Evolutionary conservation across 2,113 vertebrate species (phyloP), one percentile per base, ranked within the genome.

Genomic region (Pangasianodon hypophthalmus): DNA sequence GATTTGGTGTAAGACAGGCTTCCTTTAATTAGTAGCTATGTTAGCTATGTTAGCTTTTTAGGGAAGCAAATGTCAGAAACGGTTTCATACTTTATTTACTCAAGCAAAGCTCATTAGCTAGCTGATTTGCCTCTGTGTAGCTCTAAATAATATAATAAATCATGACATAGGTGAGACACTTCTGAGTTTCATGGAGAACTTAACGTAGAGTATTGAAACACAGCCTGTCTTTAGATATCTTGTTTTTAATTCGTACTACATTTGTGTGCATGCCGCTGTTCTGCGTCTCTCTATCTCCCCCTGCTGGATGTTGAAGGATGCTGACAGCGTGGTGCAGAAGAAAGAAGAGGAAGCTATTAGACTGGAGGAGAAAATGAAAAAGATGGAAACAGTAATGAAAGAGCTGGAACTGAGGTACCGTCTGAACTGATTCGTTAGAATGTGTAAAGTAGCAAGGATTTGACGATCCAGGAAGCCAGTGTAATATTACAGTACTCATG

Each of bases 331-430:
- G 19, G 95, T 97, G 6, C 97, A 97, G 69, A 97, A 96, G 93
- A 99, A 98, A 94, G 95, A 95, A 84, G 97, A 97, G 82, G 95
- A 95, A 87, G 96, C 97, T 44, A 91, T 92, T 24, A 96, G 96
- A 88, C 96, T 98, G 26, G 97, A 98, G 95, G 95, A 95, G 92
- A 98, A 96, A 96, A 96, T 97, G 92, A 96, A 94, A 56, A 96
- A 97, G 92, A 97, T 97, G 95, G 95, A 97, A 94, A 95, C 95
- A 64, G 91, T 93, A 84, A 97, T 97, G 97, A 95, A 95, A 84
- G 96, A 97, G 37, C 94, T 99, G 88, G 98, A 98, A 92, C 96
- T 96, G 92, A 98, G 98, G 98, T 98, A 94, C 50, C 80, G 29
- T 60, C 32, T 26, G 41, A 44, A 11, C 3, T 1, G 26, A 52